Percentiles rank a stretch among this genome's conserved stretches.
Conservation (phyloP, 2,797 vertebrate species). For the Remorina albescens region DNA sequence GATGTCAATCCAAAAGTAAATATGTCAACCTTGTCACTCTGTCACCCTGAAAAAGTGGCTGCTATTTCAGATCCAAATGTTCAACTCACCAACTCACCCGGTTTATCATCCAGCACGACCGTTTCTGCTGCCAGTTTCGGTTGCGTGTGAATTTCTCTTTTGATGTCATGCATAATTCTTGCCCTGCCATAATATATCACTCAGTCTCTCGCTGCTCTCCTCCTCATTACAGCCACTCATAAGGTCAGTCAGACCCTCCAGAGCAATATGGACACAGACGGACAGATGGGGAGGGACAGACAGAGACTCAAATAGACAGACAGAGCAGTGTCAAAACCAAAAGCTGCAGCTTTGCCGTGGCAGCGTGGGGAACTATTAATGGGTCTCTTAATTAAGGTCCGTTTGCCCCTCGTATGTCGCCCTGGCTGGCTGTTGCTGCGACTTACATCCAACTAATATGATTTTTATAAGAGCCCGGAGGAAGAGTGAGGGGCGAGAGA, state of each 20-base stretch:
- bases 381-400: conserved; percentile 73
- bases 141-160: neutral
- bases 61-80: neutral
- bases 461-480: conserved; percentile 49
- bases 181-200: conserved; percentile 1
- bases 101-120: neutral
- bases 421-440: conserved; percentile 60
- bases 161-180: conserved; percentile 1
- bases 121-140: neutral
- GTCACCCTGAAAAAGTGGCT: neutral
- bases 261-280: conserved; percentile 47
- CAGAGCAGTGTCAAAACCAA: conserved; percentile 51
- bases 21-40: too few species aligned
- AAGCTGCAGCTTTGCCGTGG: conserved; percentile 39
- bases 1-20: too few species aligned
- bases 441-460: conserved; percentile 59
- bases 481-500: neutral
- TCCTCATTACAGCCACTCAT: conserved; percentile 62
- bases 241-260: conserved; percentile 67
- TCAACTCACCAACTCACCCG: neutral
- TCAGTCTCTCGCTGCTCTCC: conserved; percentile 2
- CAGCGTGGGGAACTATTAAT: conserved; percentile 65
- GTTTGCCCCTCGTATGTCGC: conserved; percentile 49
- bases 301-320: conserved; percentile 52
- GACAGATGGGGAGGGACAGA: conserved; percentile 52